Percentiles rank a stretch among this genome's conserved stretches.
These are phyloP conservation scores for Aegotheles bennettii DNA, from an alignment of 2,113 vertebrate species.

Conservation along the genomic window DNA sequence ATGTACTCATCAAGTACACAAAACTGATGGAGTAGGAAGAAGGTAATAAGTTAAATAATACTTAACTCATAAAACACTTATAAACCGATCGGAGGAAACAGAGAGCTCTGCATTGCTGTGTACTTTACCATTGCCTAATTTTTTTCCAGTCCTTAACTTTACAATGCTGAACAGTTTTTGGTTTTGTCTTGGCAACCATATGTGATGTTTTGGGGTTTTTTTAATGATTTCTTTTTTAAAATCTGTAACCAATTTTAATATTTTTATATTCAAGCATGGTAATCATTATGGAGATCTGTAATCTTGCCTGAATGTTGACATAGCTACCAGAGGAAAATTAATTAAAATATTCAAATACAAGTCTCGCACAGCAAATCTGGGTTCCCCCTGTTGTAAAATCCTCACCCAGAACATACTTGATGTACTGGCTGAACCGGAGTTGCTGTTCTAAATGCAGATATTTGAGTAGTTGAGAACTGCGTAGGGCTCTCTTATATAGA, in stretches of 20 bases:
- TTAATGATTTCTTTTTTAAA: not conserved
- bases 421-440: not conserved
- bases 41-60: not conserved
- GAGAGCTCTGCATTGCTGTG: not conserved
- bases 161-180: not conserved
- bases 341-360: not conserved
- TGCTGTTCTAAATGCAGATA: not conserved
- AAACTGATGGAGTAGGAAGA: not conserved
- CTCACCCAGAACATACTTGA: not conserved
- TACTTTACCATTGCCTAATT: not conserved
- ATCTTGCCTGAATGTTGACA: not conserved
- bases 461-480: not conserved
- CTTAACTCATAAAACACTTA: not conserved
- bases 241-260: not conserved
- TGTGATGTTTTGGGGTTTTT: too few relatives aligned
- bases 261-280: not conserved
- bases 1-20: not conserved
- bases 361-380: not conserved
- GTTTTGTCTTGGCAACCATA: not conserved
- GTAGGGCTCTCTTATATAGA: not conserved
- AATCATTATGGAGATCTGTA: not conserved
- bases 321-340: not conserved
- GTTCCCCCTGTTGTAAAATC: not conserved
- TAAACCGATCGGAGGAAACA: not conserved
- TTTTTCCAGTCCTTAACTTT: not conserved